phyloP scores from a whole-genome alignment of 2,113 vertebrate genomes.

The Falcunculus frontatus region DNA sequence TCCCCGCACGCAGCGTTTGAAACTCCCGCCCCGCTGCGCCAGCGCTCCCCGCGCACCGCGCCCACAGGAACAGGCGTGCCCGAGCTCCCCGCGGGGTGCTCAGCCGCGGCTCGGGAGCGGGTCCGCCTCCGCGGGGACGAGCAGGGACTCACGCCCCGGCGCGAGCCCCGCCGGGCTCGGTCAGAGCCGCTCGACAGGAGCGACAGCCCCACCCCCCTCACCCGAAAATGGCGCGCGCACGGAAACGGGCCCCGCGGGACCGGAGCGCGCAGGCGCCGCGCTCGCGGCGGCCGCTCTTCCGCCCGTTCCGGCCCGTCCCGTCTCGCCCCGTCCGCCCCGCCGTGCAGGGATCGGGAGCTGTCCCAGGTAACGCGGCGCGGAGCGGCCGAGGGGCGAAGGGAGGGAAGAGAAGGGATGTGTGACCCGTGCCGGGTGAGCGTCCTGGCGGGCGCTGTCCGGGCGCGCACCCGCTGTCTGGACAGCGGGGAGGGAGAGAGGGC shows the following conservation, averaged over 20 bases:
- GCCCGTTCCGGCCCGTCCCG: neutral
- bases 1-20: fast-evolving
- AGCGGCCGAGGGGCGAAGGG: neutral
- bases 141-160: fast-evolving
- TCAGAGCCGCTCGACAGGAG: fast-evolving
- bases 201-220: neutral
- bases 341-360: neutral
- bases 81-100: neutral
- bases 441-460: neutral
- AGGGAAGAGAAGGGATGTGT: neutral
- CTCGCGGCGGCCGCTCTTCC: neutral
- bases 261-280: neutral
- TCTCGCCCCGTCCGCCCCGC: neutral
- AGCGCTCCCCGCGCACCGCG: fast-evolving
- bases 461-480: neutral
- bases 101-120: neutral
- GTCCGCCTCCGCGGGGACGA: fast-evolving
- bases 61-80: neutral
- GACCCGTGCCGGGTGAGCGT: too few species aligned
- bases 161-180: fast-evolving
- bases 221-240: neutral
- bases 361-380: neutral
- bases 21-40: neutral
- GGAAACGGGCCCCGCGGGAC: neutral
- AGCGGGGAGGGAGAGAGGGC: neutral